A percentile compares a stretch with the other conserved stretches of the same genome.
These are phyloP conservation scores for Ernsta delagoae DNA, from an alignment of 2,888 invertebrate genomes.

Conservation along the genomic window DNA sequence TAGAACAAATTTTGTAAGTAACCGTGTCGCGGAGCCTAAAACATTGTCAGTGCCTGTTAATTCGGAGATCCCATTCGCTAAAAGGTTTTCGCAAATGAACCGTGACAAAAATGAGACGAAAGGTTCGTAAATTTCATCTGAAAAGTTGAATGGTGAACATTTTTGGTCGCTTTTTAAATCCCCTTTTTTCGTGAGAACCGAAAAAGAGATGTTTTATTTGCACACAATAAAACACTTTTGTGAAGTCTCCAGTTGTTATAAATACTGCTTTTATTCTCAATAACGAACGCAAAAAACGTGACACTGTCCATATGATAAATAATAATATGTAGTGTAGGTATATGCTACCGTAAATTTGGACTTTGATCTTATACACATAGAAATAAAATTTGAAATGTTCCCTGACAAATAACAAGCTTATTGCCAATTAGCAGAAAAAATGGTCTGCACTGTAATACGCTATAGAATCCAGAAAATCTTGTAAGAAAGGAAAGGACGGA, in stretches of 20 bases:
- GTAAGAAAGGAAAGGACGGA: not conserved
- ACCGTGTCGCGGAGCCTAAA: not conserved
- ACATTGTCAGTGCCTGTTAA: constrained; percentile 17
- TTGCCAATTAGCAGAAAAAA: too few species aligned
- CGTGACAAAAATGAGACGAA: constrained; percentile 32
- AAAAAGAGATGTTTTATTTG: not conserved
- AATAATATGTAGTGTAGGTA: too few species aligned
- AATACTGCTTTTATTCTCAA: too few species aligned
- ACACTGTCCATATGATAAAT: too few species aligned
- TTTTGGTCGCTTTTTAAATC: constrained; percentile 20
- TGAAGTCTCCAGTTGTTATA: too few species aligned
- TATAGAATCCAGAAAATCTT: not conserved
- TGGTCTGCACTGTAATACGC: too few species aligned
- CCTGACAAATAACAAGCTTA: too few species aligned
- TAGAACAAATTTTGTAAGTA: not conserved
- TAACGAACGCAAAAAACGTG: too few species aligned
- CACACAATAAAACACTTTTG: not conserved
- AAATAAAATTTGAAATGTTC: too few species aligned
- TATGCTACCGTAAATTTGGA: too few species aligned
- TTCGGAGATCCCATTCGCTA: constrained; percentile 30
- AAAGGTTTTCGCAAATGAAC: constrained; percentile 36
- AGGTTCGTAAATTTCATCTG: constrained; percentile 31
- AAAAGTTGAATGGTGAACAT: constrained; percentile 19
- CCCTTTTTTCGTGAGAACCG: constrained; percentile 18
- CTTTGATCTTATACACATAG: too few species aligned